These are phyloP conservation scores for Cyanistes caeruleus DNA, from an alignment of 2,113 vertebrate species.

Conservation along the genomic window DNA sequence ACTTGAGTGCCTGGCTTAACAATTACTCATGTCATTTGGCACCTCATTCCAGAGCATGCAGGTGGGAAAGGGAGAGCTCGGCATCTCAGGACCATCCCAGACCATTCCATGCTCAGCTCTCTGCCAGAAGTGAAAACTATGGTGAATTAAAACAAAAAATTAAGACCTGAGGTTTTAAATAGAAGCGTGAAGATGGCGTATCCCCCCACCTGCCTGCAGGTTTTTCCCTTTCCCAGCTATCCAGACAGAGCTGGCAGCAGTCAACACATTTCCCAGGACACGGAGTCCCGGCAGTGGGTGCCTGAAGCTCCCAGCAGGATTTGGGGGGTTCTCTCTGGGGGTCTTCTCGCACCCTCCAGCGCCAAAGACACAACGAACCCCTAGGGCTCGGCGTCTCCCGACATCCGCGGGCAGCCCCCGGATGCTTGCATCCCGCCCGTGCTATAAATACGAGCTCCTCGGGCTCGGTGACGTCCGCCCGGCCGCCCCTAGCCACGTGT, in stretches of 20 bases:
- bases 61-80: not conserved
- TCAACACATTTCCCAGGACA: rapidly evolving
- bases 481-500: not conserved
- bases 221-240: not conserved
- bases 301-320: not conserved
- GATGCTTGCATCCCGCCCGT: not conserved
- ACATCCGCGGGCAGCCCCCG: not conserved
- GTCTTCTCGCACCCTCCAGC: not conserved
- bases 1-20: not conserved
- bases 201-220: not conserved
- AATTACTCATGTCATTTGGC: not conserved
- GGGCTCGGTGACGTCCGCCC: not conserved
- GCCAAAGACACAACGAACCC: not conserved
- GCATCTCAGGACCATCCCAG: not conserved
- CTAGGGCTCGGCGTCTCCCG: not conserved
- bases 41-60: not conserved
- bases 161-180: not conserved
- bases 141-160: not conserved
- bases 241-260: not conserved
- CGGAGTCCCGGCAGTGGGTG: rapidly evolving
- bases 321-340: not conserved
- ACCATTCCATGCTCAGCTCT: not conserved
- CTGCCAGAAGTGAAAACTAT: not conserved
- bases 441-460: not conserved
- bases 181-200: not conserved